These are phyloP conservation scores for Centropyge bicolor DNA, from an alignment of 2,797 vertebrate genomes.

Conservation along the genomic window DNA sequence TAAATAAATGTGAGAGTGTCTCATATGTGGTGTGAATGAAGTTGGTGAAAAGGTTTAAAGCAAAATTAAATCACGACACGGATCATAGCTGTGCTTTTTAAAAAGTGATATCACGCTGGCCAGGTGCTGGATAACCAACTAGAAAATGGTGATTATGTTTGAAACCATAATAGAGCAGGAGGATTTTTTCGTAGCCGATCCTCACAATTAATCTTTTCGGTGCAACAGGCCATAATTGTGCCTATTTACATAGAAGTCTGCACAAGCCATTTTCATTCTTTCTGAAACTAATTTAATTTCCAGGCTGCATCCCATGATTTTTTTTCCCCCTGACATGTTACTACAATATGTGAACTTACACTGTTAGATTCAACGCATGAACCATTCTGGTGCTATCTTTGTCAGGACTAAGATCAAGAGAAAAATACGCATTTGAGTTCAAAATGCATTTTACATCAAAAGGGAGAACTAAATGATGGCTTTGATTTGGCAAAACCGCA, in stretches of 20 bases:
- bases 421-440: constrained; percentile 64
- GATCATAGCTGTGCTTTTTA: background rate
- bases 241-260: background rate
- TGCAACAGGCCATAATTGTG: background rate
- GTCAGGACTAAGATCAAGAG: constrained; percentile 65
- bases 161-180: background rate
- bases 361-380: constrained; percentile 79
- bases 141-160: background rate
- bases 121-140: background rate
- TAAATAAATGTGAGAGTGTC: background rate
- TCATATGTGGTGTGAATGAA: background rate
- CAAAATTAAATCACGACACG: background rate
- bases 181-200: background rate
- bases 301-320: background rate
- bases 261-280: background rate
- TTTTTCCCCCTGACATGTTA: constrained; percentile 32
- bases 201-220: background rate
- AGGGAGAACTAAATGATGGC: constrained; percentile 62
- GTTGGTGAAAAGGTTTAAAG: background rate
- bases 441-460: constrained; percentile 75
- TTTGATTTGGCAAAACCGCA: constrained; percentile 74
- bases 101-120: background rate
- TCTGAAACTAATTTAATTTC: background rate
- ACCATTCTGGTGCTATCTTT: constrained; percentile 66
- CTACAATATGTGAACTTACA: constrained; percentile 74